Evolutionary conservation across 2,113 vertebrate species (phyloP), one percentile per base, ranked within the genome.

Genomic region (Sterrhoptilus dennistouni): DNA sequence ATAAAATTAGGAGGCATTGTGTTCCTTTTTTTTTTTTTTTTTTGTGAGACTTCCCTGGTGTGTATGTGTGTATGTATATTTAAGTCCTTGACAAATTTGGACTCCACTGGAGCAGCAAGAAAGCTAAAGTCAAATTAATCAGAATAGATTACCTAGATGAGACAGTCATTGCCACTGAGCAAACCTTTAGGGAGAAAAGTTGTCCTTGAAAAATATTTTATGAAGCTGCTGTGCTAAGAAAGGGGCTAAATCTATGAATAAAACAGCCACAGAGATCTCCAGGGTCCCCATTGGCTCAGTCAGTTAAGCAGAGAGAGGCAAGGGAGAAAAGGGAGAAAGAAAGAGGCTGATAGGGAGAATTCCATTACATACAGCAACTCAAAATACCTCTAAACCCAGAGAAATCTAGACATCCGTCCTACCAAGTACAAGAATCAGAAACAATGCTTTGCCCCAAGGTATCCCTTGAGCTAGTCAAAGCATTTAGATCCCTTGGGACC

Each of bases 201-300:
- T 97, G 97, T 96, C 97, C 97, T 97, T 98, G 96, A 97, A 97
- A 98, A 97, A 96, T 94, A 95, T 93, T 97, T 97, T 92, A 95
- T 90, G 89, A 96, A 94, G 78, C 87, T 95, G 47, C 61, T 90
- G 71, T 45, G 49, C 45, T 87, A 49, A 84, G 82, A 87, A 94
- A 95, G 71, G 53, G 74, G 44, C 87, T 94, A 92, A 96, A 95
- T 63, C 90, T 93, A 92, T 93, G 91, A 95, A 96, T 91, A 96
- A 96, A 97, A 93, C 79, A 94, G 87, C 85, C 94, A 47, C 80
- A 31, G 61, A 53, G 63, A 57, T 33, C 87, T 96, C 45, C 53
- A 54, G 90, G 66, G 76, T 74, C 45, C 57, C 33, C n/a, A 21
- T 6, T 70, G 87, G 81, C 72, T 97, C 84, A 47, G 65, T 78